Evolutionary conservation across 2,888 invertebrate species (phyloP).

Genomic region (Rhamnusium bicolor): DNA sequence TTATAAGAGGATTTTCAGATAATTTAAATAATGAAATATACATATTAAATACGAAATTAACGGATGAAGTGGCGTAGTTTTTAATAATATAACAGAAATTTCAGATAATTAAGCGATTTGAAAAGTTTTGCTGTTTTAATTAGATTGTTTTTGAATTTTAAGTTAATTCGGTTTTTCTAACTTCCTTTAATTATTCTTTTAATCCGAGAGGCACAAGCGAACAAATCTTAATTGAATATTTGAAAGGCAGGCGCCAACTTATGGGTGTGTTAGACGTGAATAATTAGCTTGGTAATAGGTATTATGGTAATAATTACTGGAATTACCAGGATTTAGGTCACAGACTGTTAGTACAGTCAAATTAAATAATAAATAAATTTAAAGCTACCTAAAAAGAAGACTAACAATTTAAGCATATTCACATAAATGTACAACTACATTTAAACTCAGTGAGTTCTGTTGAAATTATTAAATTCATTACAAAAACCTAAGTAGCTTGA

Average conservation of each 20-base stretch:
- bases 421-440: too few species aligned
- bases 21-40: conserved; percentile 49
- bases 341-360: not conserved
- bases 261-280: not conserved
- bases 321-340: not conserved
- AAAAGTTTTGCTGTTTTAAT: conserved; percentile 23
- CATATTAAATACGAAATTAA: conserved; percentile 42
- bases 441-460: too few species aligned
- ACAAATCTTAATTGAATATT: conserved; percentile 14
- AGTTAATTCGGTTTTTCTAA: conserved; percentile 17
- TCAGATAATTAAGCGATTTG: conserved; percentile 22
- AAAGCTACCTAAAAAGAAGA: too few species aligned
- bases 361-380: not conserved
- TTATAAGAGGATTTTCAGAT: conserved; percentile 42
- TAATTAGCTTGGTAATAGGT: conserved; percentile 2
- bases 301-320: not conserved
- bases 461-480: too few species aligned
- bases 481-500: too few species aligned
- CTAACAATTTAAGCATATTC: too few species aligned
- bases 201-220: conserved; percentile 4
- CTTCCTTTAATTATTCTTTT: conserved; percentile 13
- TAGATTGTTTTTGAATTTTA: conserved; percentile 9
- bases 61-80: conserved; percentile 24
- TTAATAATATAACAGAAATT: conserved; percentile 24
- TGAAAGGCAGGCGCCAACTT: not conserved